Percentiles rank a stretch among this genome's conserved stretches.
These are phyloP conservation scores for Vicugna pacos DNA, from an alignment of 2,113 vertebrate genomes.

Conservation along the genomic window DNA sequence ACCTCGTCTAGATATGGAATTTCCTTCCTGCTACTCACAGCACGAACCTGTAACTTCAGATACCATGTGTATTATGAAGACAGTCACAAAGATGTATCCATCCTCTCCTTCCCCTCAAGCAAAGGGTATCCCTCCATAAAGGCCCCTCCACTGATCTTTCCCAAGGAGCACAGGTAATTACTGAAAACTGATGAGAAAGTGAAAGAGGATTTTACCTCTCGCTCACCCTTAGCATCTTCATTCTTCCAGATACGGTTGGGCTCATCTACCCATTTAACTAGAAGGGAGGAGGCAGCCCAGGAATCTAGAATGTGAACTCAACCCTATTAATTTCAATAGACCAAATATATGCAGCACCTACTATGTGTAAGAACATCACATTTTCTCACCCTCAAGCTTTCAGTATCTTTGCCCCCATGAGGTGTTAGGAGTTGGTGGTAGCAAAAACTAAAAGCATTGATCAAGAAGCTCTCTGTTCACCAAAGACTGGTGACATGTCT, in stretches of 20 bases:
- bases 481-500: neutral
- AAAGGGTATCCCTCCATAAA: neutral
- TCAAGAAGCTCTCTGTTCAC: neutral
- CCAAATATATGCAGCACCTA: neutral
- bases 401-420: neutral
- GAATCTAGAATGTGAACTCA: neutral
- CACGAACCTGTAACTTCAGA: neutral
- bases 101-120: neutral
- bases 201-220: neutral
- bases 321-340: neutral
- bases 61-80: slow-evolving; percentile 35
- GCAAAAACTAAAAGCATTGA: neutral
- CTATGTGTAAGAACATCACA: neutral
- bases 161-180: slow-evolving; percentile 48
- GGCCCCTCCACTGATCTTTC: neutral
- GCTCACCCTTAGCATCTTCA: neutral
- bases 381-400: neutral
- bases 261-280: neutral
- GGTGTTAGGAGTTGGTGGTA: neutral
- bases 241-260: neutral
- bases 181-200: slow-evolving; percentile 2
- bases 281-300: neutral
- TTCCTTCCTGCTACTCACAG: slow-evolving; percentile 43
- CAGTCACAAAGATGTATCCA: slow-evolving; percentile 5
- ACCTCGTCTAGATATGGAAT: neutral